Evolutionary conservation across 1,140 invertebrate genomes (phyloP).

Genomic region (Maniola jurtina): DNA sequence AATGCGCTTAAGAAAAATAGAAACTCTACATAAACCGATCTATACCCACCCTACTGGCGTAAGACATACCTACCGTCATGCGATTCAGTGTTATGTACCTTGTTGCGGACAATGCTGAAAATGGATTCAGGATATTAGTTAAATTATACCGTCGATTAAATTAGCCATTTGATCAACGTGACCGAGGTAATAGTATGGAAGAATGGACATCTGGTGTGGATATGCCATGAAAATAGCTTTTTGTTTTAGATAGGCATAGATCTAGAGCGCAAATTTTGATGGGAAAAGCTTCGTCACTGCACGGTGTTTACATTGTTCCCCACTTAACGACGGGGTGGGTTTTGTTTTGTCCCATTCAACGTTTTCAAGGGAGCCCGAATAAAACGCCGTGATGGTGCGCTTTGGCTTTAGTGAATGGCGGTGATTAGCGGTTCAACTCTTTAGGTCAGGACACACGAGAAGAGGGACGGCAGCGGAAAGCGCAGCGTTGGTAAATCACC

Average conservation of each 20-base stretch:
- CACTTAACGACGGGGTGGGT: slow-evolving; percentile 17
- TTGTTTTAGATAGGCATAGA: neutral
- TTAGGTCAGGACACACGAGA: neutral
- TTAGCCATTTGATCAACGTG: no score
- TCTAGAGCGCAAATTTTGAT: slow-evolving; percentile 5
- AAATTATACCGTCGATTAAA: no score
- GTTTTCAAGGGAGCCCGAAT: slow-evolving; percentile 13
- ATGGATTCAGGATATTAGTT: no score
- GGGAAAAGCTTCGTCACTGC: slow-evolving; percentile 8
- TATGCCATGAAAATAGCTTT: neutral
- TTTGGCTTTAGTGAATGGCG: slow-evolving; percentile 2
- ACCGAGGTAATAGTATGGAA: neutral
- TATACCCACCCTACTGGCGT: no score
- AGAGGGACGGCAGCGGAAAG: no score
- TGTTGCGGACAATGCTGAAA: no score
- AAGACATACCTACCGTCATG: no score
- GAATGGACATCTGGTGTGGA: neutral
- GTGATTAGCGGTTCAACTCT: slow-evolving; percentile 8
- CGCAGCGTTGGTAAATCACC: no score
- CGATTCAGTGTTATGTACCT: no score
- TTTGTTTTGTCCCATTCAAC: slow-evolving; percentile 17
- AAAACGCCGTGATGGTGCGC: slow-evolving; percentile 5
- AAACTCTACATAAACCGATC: no score
- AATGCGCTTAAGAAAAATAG: no score
- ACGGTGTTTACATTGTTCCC: slow-evolving; percentile 18